Percentiles rank a stretch among this genome's conserved stretches.
These are phyloP conservation scores for Drosophila miranda DNA, from an alignment of 1,140 invertebrate genomes.

Conservation along the genomic window DNA sequence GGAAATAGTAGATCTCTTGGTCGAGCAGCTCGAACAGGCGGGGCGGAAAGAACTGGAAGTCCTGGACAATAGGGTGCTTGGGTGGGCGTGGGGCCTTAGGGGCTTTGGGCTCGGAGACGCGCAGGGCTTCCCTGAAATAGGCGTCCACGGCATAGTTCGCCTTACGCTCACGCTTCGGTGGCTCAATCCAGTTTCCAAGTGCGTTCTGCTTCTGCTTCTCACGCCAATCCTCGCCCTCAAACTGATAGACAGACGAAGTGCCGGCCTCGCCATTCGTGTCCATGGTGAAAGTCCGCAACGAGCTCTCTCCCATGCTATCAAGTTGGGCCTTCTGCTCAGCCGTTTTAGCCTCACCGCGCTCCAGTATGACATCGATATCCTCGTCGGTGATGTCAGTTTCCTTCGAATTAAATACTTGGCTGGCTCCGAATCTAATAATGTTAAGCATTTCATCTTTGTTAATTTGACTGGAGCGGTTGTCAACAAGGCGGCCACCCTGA, in stretches of 20 bases:
- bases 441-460: constrained; percentile 99
- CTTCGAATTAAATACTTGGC: constrained; percentile 99
- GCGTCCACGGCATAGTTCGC: constrained; percentile 99
- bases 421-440: constrained; percentile 99
- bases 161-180: constrained; percentile 98
- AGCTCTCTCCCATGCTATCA: constrained; percentile 95
- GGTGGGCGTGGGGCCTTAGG: constrained; percentile 98
- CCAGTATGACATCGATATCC: constrained; percentile 97
- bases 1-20: constrained; percentile 98
- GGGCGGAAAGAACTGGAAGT: constrained; percentile 99
- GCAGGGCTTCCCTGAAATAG: constrained; percentile 97
- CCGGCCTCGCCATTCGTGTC: constrained; percentile 91
- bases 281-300: constrained; percentile 96
- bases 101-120: constrained; percentile 98
- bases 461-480: constrained; percentile 93
- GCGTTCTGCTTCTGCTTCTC: constrained; percentile 94
- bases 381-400: constrained; percentile 99
- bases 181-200: constrained; percentile 98
- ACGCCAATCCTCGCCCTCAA: constrained; percentile 95
- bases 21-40: constrained; percentile 98
- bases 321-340: constrained; percentile 96
- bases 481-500: constrained; percentile 95
- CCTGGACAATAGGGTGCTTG: constrained; percentile 99
- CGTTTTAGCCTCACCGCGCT: constrained; percentile 96
- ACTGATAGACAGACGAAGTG: constrained; percentile 94